phyloP scores from a whole-genome alignment of 2,888 invertebrate genomes.

The Drosophila histrio region DNA sequence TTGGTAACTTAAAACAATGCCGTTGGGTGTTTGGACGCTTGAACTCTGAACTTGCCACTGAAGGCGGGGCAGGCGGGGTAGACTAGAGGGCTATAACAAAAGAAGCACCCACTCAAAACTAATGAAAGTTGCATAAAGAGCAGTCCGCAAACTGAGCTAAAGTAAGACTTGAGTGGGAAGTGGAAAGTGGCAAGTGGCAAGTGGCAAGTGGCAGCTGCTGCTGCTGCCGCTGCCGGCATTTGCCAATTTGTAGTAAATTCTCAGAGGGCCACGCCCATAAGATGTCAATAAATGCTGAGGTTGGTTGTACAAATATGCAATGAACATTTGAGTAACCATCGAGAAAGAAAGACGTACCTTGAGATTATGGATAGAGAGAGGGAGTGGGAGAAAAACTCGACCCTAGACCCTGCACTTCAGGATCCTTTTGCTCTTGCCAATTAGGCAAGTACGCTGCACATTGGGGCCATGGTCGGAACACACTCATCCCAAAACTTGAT shows the following conservation, averaged over 20 bases:
- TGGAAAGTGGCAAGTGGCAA: slow-evolving; percentile 22
- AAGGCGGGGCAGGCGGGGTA: neutral
- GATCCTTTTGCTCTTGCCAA: slow-evolving; percentile 47
- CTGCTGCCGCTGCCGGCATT: slow-evolving; percentile 29
- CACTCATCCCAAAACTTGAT: neutral
- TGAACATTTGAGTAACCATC: slow-evolving; percentile 59
- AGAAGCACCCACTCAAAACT: slow-evolving; percentile 62
- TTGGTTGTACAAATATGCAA: slow-evolving; percentile 39
- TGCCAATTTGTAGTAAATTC: slow-evolving; percentile 79
- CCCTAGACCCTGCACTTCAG: slow-evolving; percentile 28
- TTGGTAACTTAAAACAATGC: slow-evolving; percentile 75
- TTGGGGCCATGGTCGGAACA: slow-evolving; percentile 7
- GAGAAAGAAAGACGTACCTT: slow-evolving; percentile 25
- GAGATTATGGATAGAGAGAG: slow-evolving; percentile 9
- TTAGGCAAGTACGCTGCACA: slow-evolving; percentile 64
- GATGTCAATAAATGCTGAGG: slow-evolving; percentile 74
- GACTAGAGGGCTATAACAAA: slow-evolving; percentile 23
- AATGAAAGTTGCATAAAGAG: slow-evolving; percentile 62
- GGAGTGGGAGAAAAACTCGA: slow-evolving; percentile 10
- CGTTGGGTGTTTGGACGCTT: slow-evolving; percentile 64
- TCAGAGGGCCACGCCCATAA: slow-evolving; percentile 62
- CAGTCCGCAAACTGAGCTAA: slow-evolving; percentile 33
- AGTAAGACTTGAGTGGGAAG: slow-evolving; percentile 40
- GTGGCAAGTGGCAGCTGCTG: slow-evolving; percentile 24
- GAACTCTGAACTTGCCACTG: slow-evolving; percentile 51